Evolutionary conservation across 2,888 invertebrate species (phyloP), one percentile per base, ranked within the genome.

Genomic region (Zhuqinia jingwanae): DNA sequence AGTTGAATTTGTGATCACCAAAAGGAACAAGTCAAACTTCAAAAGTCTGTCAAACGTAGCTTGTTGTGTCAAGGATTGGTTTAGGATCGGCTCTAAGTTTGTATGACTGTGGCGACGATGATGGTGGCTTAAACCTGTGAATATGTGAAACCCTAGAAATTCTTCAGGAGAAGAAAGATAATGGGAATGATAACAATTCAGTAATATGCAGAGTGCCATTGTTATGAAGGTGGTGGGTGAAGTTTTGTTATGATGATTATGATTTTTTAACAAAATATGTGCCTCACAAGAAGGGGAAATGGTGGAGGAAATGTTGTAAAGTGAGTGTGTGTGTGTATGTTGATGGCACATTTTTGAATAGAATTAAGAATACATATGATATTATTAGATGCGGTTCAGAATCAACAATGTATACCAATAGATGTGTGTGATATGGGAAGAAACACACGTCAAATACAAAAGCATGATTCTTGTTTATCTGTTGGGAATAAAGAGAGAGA

Each of bases 241-340:
- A 11, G 58, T 58, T 22, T 10, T 47, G 25, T 47, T 22, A 50
- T 73, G 70, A 50, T 50, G n/a, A 50, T 73, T 73, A 50, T 47
- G 70, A 50, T 42, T 65, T 65, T 13, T 47, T 50, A 73, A 73
- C 47, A 47, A 47, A 8, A 25, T n/a, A n/a, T n/a, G n/a, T 73
- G 70, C 70, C 70, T 73, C 70, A 73, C 70, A 73, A 73, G 70
- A 73, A 6, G 68, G 22, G 42, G 22, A 25, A 25, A 58, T 58
- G 58, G 25, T 63, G 42, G n/a, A 15, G 50, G 50, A 50, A 50
- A 13, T 8, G n/a, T 50, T 15, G 42, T 30, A 30, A 25, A 65
- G 60, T 42, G 20, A 17, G 36, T 30, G 20, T 10, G 3, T 25
- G 36, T 36, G 36, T 36, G 6, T 15, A 6, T 27, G 30, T 36